Evolutionary conservation across 1,140 invertebrate genomes (phyloP), one percentile per base, ranked within the genome.

Genomic region (Drosophila fuyamai): DNA sequence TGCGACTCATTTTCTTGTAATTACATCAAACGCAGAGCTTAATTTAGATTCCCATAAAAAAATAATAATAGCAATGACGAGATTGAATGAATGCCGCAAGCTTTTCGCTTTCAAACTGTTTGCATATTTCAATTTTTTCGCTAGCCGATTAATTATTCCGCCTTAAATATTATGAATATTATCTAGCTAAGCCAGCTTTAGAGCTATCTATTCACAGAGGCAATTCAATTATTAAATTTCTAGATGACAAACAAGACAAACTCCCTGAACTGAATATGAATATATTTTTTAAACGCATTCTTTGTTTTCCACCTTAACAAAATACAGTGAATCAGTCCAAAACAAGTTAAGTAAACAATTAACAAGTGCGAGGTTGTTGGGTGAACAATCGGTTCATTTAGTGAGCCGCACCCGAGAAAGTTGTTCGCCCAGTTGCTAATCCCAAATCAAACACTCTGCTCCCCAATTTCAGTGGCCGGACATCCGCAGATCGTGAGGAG

Each of bases 401-500:
- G 16, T 10, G 4, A 29, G 4, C 8, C 14, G 18, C 8, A 6
- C 7, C 50, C 58, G 81, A 60, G 76, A 84, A 84, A 84, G 61
- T 76, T 56, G 38, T 63, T 67, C 40, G 43, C 47, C 47, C 29
- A 29, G 18, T 68, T 53, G 10, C 61, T 68, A 38, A 68, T 68
- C 38, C 18, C 7, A 12, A 56, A 56, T 29, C 14, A 36, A 44
- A 44, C 23, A 43, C 29, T 36, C 29, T 53, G 35, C 43, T 60
- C 55, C 16, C 35, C 23, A 23, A 32, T 75, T 81, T 36, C 62
- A 92, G 91, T 78, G 44, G 62, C 56, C 46, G 91, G 88, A 53
- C 79, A 81, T 36, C 84, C 81, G 1, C 91, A 90, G 47, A 84
- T 92, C 46, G 71, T 92, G 23, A 80, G 91, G 55, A 67, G 59